Evolutionary conservation across 2,113 vertebrate genomes (phyloP).

Genomic region (Coturnix japonica): DNA sequence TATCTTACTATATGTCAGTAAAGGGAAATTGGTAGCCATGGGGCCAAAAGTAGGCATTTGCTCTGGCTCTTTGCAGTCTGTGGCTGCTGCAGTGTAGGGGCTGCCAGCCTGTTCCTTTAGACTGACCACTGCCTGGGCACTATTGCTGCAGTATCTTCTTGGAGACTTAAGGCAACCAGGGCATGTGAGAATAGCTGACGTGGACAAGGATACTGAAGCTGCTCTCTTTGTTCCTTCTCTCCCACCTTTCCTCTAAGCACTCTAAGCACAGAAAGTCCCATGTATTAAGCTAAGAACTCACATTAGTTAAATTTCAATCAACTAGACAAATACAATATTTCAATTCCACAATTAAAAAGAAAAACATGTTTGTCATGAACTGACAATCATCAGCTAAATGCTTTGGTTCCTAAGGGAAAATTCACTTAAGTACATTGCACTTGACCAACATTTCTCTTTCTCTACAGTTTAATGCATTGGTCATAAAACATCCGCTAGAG

Average conservation of each 20-base stretch:
- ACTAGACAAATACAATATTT: background rate
- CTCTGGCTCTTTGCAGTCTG: background rate
- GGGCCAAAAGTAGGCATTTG: background rate
- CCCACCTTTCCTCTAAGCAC: background rate
- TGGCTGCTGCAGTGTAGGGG: background rate
- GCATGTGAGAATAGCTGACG: background rate
- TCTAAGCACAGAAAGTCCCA: background rate
- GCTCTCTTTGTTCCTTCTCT: background rate
- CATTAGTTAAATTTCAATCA: background rate
- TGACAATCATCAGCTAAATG: background rate
- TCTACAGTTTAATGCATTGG: background rate
- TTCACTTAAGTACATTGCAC: background rate
- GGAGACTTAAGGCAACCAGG: background rate
- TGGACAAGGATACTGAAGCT: background rate
- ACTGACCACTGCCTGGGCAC: background rate
- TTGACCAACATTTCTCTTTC: conserved; percentile 14
- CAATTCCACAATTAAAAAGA: background rate
- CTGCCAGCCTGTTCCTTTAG: background rate
- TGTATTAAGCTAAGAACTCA: background rate
- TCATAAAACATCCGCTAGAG: conserved; percentile 25
- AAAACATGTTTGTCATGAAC: background rate
- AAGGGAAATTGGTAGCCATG: background rate
- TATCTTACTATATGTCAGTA: background rate
- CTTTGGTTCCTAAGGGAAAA: background rate
- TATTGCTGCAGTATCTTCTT: background rate